Conservation (phyloP, 2,113 vertebrate genomes). For the Todiramphus saurophagus region DNA sequence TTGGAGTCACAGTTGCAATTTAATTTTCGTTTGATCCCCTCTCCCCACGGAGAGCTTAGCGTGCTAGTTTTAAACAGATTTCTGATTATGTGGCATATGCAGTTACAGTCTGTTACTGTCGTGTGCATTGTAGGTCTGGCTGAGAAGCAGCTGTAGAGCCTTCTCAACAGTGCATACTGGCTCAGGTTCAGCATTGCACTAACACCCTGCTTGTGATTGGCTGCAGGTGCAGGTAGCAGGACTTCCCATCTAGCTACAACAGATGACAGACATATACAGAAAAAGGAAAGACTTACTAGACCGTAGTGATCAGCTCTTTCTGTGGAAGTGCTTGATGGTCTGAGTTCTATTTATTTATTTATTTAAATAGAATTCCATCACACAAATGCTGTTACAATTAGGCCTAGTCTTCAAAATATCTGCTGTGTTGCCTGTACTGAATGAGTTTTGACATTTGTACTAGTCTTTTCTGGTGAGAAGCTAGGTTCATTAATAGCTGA, state of each 20-base stretch:
- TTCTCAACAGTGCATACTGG: not conserved
- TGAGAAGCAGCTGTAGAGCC: not conserved
- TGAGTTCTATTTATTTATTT: not conserved
- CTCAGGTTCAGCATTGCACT: not conserved
- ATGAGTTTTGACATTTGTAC: not conserved
- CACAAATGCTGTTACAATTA: not conserved
- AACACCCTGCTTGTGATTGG: not conserved
- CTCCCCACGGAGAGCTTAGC: not conserved
- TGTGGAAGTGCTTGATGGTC: not conserved
- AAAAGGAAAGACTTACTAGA: not conserved
- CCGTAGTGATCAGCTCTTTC: not conserved
- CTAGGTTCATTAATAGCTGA: not conserved
- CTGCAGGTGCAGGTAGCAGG: not conserved
- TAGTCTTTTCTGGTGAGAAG: not conserved
- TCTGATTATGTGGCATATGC: not conserved
- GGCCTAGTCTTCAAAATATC: not conserved
- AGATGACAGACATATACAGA: not conserved
- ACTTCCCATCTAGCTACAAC: not conserved
- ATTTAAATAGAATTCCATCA: not conserved
- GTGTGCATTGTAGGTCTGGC: not conserved
- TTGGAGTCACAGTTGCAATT: not conserved
- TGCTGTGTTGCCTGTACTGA: not conserved
- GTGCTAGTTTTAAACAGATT: conserved; percentile 12
- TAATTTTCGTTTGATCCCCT: not conserved
- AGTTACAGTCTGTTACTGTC: not conserved